A percentile compares a stretch with the other conserved stretches of the same genome.
Conservation (phyloP, 2,113 vertebrate genomes). For the Pyxicephalus adspersus region DNA sequence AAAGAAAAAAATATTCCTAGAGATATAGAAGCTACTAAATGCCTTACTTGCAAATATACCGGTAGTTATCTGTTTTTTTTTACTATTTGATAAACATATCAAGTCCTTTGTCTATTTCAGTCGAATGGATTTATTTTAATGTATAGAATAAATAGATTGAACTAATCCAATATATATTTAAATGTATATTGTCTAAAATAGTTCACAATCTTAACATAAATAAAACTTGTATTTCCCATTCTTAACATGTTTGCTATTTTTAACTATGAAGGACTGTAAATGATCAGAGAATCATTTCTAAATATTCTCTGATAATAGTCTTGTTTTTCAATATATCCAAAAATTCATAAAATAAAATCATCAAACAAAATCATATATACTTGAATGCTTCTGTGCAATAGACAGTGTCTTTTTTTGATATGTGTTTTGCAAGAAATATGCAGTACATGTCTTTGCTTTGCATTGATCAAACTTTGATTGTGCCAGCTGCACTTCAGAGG, state of each 20-base stretch:
- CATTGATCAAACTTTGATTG: conserved; percentile 83
- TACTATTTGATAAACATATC: too few relatives aligned
- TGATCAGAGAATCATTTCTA: conserved; percentile 9
- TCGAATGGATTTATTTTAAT: too few relatives aligned
- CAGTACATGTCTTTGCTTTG: conserved; percentile 70
- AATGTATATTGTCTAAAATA: neutral
- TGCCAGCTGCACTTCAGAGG: conserved; percentile 80
- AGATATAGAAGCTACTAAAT: too few relatives aligned
- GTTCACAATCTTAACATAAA: neutral
- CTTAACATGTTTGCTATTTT: neutral
- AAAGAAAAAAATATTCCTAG: too few relatives aligned
- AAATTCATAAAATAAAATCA: conserved; percentile 30
- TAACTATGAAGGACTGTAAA: neutral
- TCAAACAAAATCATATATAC: conserved; percentile 65
- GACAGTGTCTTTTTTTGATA: conserved; percentile 74
- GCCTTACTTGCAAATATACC: too few relatives aligned
- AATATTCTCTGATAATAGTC: conserved; percentile 26
- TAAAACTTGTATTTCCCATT: neutral
- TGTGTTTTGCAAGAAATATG: conserved; percentile 74
- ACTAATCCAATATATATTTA: too few relatives aligned
- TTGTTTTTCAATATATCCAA: conserved; percentile 60
- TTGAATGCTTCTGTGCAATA: conserved; percentile 65
- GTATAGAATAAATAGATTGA: too few relatives aligned
- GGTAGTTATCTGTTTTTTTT: too few relatives aligned
- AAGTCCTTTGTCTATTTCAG: too few relatives aligned